Conservation (phyloP, 2,113 vertebrate genomes). For the Fregetta grallaria region DNA sequence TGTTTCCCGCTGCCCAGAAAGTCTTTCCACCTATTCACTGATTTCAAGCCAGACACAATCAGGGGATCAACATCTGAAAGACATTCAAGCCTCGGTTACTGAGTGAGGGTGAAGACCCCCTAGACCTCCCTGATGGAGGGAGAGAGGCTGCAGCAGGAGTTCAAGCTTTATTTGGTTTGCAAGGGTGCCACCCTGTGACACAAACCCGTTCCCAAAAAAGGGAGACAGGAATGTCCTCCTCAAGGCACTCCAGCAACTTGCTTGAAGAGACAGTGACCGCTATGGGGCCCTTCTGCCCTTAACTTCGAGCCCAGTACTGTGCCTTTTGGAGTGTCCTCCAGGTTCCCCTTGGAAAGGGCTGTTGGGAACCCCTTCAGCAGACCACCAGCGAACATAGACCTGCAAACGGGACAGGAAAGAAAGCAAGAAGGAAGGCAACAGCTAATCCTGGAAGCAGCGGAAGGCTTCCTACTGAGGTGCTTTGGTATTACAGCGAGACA, state of each 20-base stretch:
- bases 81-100: background rate
- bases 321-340: background rate
- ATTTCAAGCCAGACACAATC: background rate
- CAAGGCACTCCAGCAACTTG: background rate
- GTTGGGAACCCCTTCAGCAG: background rate
- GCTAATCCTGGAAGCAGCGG: background rate
- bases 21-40: background rate
- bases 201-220: background rate
- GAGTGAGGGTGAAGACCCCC: background rate
- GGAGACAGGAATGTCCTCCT: background rate
- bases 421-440: background rate
- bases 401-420: background rate
- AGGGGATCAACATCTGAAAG: background rate
- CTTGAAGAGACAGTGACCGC: background rate
- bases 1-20: background rate
- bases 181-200: constrained; percentile 47
- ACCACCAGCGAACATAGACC: background rate
- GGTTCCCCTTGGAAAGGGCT: background rate
- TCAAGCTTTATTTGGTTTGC: background rate
- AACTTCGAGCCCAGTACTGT: accelerated
- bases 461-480: background rate
- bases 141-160: background rate
- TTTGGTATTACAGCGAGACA: background rate
- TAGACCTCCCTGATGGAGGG: background rate
- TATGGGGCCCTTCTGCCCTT: background rate